Base-by-base conservation (phyloP, 2,888 invertebrate genomes). In the Zootermopsis nevadensis region DNA sequence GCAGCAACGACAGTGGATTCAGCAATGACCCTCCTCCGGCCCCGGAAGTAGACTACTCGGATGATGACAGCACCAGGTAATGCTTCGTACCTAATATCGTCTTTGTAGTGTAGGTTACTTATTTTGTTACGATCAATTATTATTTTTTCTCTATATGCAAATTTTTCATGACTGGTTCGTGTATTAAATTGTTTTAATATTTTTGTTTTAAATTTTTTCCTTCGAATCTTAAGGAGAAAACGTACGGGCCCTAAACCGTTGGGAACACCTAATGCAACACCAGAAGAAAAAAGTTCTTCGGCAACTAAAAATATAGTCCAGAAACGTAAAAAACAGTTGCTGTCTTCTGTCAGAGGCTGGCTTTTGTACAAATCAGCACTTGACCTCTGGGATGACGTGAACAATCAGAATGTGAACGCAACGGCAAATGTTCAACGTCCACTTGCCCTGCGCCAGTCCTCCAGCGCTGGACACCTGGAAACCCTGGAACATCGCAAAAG, bases 1-100 rank as follows among this genome's bases (percentile, higher is more conserved):
- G 96, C 90, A 96, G 96, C 89, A 97, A 97, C 89, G 97, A 97
- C 90, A 97, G 96, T 86, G 97, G 97, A 27, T 97, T 97, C 89
- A 96, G 97, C 87, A 97, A 97, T 88, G 97, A 97, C 88, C 94
- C 95, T 19, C 93, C 93, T 48, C 96, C 97, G 6, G 94, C 94
- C 38, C 97, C 97, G 33, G 97, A 97, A 89, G 93, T 96, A 84
- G 97, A 97, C 89, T 97, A 97, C 89, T 97, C 96, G 81, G 97
- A 97, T 88, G 97, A 97, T 90, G 97, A 97, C 88, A 94, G 94
- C 83, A 92, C 94, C 89, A 93, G 94, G 94, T 94, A 91, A 88
- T 60, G n/a, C 48, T 48, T 48, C 87, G 15, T 27, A 67, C 35
- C n/a, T n/a, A n/a, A n/a, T n/a, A n/a, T n/a, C n/a, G n/a, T n/a